These are phyloP conservation scores for Podarcis siculus DNA, from an alignment of 2,797 vertebrate species.

Conservation along the genomic window DNA sequence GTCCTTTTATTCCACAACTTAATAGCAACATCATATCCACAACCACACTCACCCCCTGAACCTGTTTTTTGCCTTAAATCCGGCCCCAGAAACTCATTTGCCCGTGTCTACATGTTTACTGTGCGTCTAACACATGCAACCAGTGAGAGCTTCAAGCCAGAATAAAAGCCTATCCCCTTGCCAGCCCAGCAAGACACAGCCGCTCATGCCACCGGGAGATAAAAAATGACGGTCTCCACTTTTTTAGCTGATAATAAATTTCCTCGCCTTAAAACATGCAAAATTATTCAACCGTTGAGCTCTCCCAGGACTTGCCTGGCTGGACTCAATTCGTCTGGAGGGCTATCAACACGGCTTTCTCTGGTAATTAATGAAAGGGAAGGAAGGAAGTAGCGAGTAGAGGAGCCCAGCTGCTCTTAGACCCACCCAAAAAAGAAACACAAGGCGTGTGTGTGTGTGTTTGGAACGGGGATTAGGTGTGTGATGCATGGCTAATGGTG, in stretches of 20 bases:
- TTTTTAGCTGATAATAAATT: slow-evolving; percentile 24
- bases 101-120: slow-evolving; percentile 3
- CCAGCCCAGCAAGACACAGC: neutral
- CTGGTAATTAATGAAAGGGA: slow-evolving; percentile 52
- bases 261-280: slow-evolving; percentile 36
- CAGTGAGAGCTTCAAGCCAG: neutral
- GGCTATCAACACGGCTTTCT: slow-evolving; percentile 2
- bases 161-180: neutral
- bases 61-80: slow-evolving; percentile 4
- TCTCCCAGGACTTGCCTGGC: neutral
- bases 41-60: neutral
- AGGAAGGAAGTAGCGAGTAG: slow-evolving; percentile 18
- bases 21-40: neutral
- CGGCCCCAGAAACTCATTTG: slow-evolving; percentile 11
- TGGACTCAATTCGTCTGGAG: slow-evolving; percentile 24
- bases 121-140: neutral
- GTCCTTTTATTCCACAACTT: neutral
- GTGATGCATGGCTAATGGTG: neutral
- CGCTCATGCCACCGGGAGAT: neutral
- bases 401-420: slow-evolving; percentile 16
- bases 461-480: no score
- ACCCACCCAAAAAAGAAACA: neutral
- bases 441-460: no score
- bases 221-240: slow-evolving; percentile 7
- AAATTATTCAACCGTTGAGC: slow-evolving; percentile 10